These are phyloP conservation scores for Phallusia fumigata DNA, from an alignment of 23 tunicate species.

Conservation along the genomic window DNA sequence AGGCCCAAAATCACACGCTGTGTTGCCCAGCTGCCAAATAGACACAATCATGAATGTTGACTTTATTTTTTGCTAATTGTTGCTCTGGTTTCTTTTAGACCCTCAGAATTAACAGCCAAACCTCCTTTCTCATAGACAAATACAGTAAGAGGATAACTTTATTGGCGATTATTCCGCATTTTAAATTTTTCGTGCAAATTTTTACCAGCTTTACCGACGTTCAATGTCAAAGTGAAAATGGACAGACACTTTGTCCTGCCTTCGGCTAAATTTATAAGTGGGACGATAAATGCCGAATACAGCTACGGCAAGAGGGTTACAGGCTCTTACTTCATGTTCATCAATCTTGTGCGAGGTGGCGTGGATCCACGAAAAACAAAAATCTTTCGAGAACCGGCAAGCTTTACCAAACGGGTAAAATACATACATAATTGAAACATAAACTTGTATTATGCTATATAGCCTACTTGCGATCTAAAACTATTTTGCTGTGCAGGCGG, in stretches of 20 bases:
- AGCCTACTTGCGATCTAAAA: too few relatives aligned
- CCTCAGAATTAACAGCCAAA: not conserved
- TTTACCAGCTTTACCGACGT: constrained; percentile 24
- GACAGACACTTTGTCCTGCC: constrained; percentile 24
- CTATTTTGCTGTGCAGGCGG: not conserved
- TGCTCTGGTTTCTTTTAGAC: not conserved
- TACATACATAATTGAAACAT: not conserved
- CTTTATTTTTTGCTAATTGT: too few relatives aligned
- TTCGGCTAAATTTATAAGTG: not conserved
- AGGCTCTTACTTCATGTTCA: constrained; percentile 21
- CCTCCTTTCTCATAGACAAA: constrained; percentile 17
- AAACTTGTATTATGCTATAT: too few relatives aligned
- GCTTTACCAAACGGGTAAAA: not conserved
- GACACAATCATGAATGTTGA: too few relatives aligned
- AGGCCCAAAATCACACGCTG: too few relatives aligned
- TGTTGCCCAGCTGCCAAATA: too few relatives aligned
- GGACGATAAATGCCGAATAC: constrained; percentile 11
- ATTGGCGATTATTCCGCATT: not conserved
- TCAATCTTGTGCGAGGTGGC: not conserved
- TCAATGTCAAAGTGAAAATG: constrained; percentile 30
- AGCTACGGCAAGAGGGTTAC: constrained; percentile 32
- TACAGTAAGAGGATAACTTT: constrained; percentile 6
- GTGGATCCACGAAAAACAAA: not conserved
- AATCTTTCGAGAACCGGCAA: constrained; percentile 8
- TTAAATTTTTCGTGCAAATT: not conserved